These are phyloP conservation scores for Percina caprodes DNA, from an alignment of 2,113 vertebrate species.

Conservation along the genomic window DNA sequence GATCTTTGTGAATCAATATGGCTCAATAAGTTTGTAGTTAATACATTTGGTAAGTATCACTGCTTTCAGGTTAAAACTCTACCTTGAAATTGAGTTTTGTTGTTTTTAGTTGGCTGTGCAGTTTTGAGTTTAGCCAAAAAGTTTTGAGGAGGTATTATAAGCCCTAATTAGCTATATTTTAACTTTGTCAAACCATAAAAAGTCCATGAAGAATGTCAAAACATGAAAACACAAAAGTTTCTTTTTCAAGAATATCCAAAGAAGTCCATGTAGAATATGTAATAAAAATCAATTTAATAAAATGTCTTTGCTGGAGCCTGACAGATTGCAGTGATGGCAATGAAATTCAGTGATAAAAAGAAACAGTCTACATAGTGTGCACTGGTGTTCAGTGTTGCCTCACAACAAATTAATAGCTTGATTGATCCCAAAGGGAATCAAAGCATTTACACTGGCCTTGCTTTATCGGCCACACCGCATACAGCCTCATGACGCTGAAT, in stretches of 20 bases:
- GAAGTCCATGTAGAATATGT: neutral
- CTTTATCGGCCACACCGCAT: neutral
- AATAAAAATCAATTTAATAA: neutral
- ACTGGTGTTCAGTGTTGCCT: neutral
- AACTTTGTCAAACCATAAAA: neutral
- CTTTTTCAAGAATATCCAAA: neutral
- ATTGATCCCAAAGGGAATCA: conserved; percentile 6
- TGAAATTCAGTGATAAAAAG: neutral
- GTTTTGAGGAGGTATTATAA: neutral
- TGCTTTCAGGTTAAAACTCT: neutral
- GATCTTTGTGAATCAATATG: no score
- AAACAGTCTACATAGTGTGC: neutral
- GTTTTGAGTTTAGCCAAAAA: neutral
- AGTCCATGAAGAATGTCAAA: neutral
- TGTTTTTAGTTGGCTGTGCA: neutral
- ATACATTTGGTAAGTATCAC: no score
- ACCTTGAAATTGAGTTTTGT: neutral
- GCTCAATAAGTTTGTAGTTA: no score
- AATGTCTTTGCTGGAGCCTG: neutral
- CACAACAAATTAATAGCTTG: neutral
- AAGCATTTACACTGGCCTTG: neutral
- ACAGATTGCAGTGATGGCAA: neutral
- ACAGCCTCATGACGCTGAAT: conserved; percentile 29
- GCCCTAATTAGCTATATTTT: neutral
- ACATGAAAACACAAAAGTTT: neutral